phyloP scores from a whole-genome alignment of 2,888 invertebrate genomes.

The Drosophila demipolita region DNA sequence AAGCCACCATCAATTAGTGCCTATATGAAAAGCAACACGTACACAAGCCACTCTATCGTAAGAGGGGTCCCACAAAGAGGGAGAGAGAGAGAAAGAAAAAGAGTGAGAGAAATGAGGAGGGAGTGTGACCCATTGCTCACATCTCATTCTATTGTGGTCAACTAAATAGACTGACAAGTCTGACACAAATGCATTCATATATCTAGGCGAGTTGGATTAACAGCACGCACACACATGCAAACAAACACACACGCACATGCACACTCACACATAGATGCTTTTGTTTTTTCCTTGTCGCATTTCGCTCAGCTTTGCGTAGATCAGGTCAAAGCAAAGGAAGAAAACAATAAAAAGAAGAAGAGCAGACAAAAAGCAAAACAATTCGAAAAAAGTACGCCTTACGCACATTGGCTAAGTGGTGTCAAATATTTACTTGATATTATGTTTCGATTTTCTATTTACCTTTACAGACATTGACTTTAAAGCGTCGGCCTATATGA shows the following conservation, averaged over 20 bases:
- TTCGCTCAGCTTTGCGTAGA: slow-evolving; percentile 35
- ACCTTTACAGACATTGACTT: slow-evolving; percentile 54
- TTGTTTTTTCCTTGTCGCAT: slow-evolving; percentile 49
- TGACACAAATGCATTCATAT: slow-evolving; percentile 18
- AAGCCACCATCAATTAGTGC: slow-evolving; percentile 75
- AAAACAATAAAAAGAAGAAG: slow-evolving; percentile 6
- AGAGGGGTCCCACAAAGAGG: too few relatives aligned
- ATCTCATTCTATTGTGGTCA: slow-evolving; percentile 50
- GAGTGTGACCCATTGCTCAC: slow-evolving; percentile 18
- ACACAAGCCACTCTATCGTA: slow-evolving; percentile 5
- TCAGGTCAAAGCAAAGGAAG: slow-evolving; percentile 10
- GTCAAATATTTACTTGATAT: slow-evolving; percentile 80
- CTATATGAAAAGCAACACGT: slow-evolving; percentile 54
- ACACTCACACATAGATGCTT: slow-evolving; percentile 18
- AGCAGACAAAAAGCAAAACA: slow-evolving; percentile 21
- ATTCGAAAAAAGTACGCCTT: slow-evolving; percentile 34
- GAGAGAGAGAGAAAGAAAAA: not conserved
- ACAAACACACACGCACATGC: not conserved
- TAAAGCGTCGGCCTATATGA: slow-evolving; percentile 25
- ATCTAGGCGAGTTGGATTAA: slow-evolving; percentile 29
- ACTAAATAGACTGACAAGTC: slow-evolving; percentile 61
- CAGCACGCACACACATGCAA: slow-evolving; percentile 20
- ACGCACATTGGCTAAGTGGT: slow-evolving; percentile 76
- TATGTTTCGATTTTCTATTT: slow-evolving; percentile 80
- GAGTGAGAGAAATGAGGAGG: not conserved